A percentile compares a stretch with the other conserved stretches of the same genome.
These are phyloP conservation scores for Cephus pygmeus DNA, from an alignment of 2,888 invertebrate species.

Conservation along the genomic window DNA sequence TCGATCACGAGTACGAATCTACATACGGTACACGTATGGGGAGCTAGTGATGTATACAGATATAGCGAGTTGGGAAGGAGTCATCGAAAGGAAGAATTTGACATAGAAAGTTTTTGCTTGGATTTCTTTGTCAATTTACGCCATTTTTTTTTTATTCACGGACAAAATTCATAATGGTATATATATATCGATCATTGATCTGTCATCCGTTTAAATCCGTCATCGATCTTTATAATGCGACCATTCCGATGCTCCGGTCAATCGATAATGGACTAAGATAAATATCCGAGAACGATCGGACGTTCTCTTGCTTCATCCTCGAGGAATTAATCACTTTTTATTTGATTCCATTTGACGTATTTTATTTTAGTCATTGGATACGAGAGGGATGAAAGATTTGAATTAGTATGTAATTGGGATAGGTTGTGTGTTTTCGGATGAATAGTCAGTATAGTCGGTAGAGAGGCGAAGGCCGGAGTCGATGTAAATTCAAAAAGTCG, in stretches of 20 bases:
- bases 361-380: background rate
- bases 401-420: background rate
- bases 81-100: background rate
- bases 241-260: background rate
- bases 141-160: background rate
- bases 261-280: conserved; percentile 1
- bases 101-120: background rate
- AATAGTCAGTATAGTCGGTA: background rate
- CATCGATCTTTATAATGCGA: conserved; percentile 1
- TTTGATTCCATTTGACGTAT: background rate
- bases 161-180: background rate
- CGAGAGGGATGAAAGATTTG: background rate
- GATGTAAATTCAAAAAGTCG: background rate
- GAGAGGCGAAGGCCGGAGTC: background rate
- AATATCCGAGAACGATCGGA: background rate
- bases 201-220: background rate
- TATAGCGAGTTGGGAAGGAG: background rate
- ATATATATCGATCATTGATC: conserved; percentile 3
- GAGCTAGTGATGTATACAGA: background rate
- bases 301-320: background rate
- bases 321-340: background rate
- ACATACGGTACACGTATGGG: background rate
- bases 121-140: background rate
- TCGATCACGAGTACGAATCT: background rate
- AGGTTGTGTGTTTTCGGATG: background rate